A percentile compares a stretch with the other conserved stretches of the same genome.
Conservation (phyloP, 2,797 vertebrate species). For the Erethizon dorsatum region DNA sequence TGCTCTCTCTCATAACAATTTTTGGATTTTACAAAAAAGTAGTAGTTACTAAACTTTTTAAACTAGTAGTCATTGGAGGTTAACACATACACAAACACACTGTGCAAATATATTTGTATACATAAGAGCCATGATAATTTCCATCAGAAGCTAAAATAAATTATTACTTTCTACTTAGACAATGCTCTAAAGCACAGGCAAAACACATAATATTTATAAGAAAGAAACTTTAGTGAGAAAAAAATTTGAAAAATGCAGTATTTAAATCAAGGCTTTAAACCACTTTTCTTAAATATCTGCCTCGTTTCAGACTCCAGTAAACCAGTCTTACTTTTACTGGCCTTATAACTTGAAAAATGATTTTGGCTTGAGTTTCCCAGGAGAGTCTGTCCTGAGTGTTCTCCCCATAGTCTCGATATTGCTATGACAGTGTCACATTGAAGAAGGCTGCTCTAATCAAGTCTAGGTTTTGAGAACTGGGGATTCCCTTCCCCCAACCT, state of each 20-base stretch:
- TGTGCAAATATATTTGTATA: background rate
- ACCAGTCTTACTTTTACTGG: background rate
- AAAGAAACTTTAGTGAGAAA: constrained; percentile 16
- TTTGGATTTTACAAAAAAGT: constrained; percentile 11
- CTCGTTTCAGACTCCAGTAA: background rate
- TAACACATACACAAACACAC: background rate
- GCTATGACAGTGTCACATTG: background rate
- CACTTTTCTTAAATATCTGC: background rate
- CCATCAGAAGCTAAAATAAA: constrained; percentile 51
- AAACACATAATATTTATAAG: background rate
- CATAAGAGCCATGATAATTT: constrained; percentile 46
- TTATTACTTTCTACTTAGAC: background rate
- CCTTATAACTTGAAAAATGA: background rate
- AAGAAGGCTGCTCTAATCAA: constrained; percentile 2
- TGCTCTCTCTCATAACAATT: background rate
- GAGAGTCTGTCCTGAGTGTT: background rate
- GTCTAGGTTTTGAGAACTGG: background rate
- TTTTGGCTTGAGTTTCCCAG: constrained; percentile 8
- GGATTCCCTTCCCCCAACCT: background rate
- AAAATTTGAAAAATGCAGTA: constrained; percentile 23
- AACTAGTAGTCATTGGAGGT: background rate
- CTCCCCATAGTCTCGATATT: background rate
- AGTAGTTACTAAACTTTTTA: constrained; percentile 12
- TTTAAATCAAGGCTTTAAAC: constrained; percentile 25
- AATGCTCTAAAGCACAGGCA: constrained; percentile 19